Evolutionary conservation across 1,140 invertebrate species (phyloP), one percentile per base, ranked within the genome.

Genomic region (Phthorimaea operculella): DNA sequence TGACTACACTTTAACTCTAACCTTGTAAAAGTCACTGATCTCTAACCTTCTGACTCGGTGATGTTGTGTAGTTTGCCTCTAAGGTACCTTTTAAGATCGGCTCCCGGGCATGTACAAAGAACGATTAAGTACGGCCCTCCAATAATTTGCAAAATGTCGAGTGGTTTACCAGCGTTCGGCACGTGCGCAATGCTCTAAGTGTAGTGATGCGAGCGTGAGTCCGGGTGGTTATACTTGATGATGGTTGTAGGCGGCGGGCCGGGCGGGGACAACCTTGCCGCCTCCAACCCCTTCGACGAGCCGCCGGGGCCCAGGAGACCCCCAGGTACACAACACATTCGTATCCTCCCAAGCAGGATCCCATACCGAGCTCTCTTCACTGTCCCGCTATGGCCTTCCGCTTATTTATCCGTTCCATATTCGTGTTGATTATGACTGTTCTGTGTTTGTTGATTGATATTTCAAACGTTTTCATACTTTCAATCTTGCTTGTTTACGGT

Each of bases 261-360:
- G 66, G 80, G 77, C 85, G 81, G 87, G 87, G 83, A 92, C 88
- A 92, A 92, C 87, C 89, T 93, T 72, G 92, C 88, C 87, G 90
- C 92, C 73, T 93, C 91, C 74, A 94, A 93, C 88, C 92, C 92
- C 60, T 94, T 94, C 88, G 92, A 94, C 83, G 92, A 93, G 88
- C 87, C 89, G 70, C 87, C 90, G 65, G 89, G 83, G 70, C 83
- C 81, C 57, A 70, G 82, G 66, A 73, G 82, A 76, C 80, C 82
- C 67, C 80, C 83, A 79, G 83, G 83, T 83, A 83, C 71, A 61
- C 52, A 63, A 47, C 44, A 47, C 36, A 17, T 47, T 47, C 15
- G 44, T 47, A 47, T 50, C 50, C 51, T 10, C 18, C 59, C 12
- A 28, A 28, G 21, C 21, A 28, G 21, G 39, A 42, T 42, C 8